Evolutionary conservation across 2,888 invertebrate species (phyloP).

Genomic region (Hecatera dysodea): DNA sequence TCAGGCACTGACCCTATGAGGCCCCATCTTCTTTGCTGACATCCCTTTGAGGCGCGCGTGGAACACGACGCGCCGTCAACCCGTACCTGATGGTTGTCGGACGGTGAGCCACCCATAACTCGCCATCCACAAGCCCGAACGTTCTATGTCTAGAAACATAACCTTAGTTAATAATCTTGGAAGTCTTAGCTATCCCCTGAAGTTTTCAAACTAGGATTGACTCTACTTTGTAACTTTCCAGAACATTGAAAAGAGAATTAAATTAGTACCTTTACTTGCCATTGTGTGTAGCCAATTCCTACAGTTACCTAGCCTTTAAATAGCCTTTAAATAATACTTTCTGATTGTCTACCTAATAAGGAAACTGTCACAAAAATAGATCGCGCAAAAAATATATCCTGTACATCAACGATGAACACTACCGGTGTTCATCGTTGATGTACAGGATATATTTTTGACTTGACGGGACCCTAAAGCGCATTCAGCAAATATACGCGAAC

Average conservation of each 20-base stretch:
- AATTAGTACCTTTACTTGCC: background rate
- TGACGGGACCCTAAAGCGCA: constrained; percentile 42
- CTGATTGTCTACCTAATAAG: background rate
- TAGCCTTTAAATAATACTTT: background rate
- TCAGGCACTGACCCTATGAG: no score
- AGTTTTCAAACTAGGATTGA: no score
- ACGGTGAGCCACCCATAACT: no score
- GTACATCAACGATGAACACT: background rate
- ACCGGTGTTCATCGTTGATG: background rate
- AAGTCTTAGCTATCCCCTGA: background rate
- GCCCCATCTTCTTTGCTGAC: no score
- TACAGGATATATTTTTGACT: constrained; percentile 15
- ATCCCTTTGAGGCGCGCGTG: no score
- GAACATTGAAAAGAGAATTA: background rate
- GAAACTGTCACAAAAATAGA: background rate
- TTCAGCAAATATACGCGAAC: constrained; percentile 59
- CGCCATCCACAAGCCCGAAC: no score
- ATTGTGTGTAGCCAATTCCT: background rate
- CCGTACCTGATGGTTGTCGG: no score
- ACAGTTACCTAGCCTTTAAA: no score
- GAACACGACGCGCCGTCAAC: no score
- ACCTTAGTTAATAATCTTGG: background rate
- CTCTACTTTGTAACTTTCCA: background rate
- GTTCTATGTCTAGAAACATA: background rate
- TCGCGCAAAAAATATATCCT: constrained; percentile 2